Base-by-base conservation (phyloP, 2,797 vertebrate species). In the Mallotus villosus region DNA sequence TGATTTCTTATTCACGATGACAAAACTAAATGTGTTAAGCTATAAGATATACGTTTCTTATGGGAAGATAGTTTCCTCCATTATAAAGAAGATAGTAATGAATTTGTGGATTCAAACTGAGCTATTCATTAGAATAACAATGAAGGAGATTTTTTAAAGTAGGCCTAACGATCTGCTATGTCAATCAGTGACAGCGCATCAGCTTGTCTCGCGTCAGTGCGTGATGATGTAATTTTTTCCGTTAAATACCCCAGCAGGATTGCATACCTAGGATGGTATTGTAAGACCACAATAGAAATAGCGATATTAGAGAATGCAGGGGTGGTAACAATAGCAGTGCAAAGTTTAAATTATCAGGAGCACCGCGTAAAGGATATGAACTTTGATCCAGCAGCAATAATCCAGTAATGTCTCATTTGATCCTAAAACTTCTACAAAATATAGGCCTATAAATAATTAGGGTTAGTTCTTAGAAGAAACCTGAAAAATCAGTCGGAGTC, bases 221-320 rank as follows among this genome's bases (percentile, higher is more conserved):
- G 65, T 66, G 59, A 7, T 79, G 73, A 79, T 46, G 74, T 78
- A 68, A 83, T 74, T 78, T 46, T 79, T 82, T 80, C 75, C 73
- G 76, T 72, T 63, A 29, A 70, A 70, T 66, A 9, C 46, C 27
- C 9, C 75, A 59, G 27, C 65, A 61, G 71, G 68, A 5, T 72
- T 34, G 29, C 61, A 19, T 68, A 8, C 29, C 58, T 41, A 22
- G 63, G 12, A 46, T 46, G 41, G 41, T 46, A 46, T 51, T 22
- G 29, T 27, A 5, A 58, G 66, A 49, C 8, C 14, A 68, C 27
- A 74, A 25, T n/a, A 63, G 71, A 61, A 46, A n/a, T 21, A 27
- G 58, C 22, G 58, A 61, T 53, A 21, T 66, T 2, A 2, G 24
- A 12, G 71, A 58, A 41, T 67, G 49, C 65, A 55, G 11, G n/a